Conservation (phyloP, 1,140 invertebrate genomes). For the Coenobita brevimanus region DNA sequence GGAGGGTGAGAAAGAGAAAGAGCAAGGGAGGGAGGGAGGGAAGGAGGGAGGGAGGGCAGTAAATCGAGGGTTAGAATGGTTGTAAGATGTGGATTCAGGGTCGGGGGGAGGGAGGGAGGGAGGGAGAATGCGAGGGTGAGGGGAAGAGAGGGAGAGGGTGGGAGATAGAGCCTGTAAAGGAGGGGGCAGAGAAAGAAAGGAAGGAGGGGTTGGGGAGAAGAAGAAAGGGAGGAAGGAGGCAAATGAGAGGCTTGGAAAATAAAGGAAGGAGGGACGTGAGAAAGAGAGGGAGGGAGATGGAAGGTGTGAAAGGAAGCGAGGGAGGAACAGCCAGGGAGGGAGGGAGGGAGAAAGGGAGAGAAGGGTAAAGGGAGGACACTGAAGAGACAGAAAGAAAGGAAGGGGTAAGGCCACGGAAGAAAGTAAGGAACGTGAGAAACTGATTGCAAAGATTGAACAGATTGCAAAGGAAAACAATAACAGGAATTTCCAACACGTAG, state of each 20-base stretch:
- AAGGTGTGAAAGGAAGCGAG: not conserved
- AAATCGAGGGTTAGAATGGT: too few relatives aligned
- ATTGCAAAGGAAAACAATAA: too few relatives aligned
- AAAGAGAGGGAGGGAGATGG: not conserved
- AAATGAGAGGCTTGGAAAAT: not conserved
- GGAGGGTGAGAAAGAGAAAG: not conserved
- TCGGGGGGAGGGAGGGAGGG: too few relatives aligned
- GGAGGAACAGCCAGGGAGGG: not conserved
- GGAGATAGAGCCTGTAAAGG: not conserved
- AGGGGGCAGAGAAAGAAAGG: not conserved
- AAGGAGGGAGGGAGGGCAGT: constrained; percentile 2
- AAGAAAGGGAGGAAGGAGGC: not conserved
- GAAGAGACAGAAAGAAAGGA: too few relatives aligned
- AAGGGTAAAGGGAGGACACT: too few relatives aligned
- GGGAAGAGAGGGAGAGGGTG: not conserved
- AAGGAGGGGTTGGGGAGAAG: not conserved
- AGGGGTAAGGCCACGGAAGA: too few relatives aligned
- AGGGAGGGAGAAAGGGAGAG: not conserved
- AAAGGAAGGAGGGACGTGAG: not conserved
- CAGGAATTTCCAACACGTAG: too few relatives aligned
- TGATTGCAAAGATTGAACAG: too few relatives aligned
- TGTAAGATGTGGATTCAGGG: too few relatives aligned
- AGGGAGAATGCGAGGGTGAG: too few relatives aligned
- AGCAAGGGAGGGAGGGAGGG: not conserved
- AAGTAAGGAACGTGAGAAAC: too few relatives aligned